Evolutionary conservation across 2,113 vertebrate species (phyloP), one percentile per base, ranked within the genome.

Genomic region (Apteryx owenii): DNA sequence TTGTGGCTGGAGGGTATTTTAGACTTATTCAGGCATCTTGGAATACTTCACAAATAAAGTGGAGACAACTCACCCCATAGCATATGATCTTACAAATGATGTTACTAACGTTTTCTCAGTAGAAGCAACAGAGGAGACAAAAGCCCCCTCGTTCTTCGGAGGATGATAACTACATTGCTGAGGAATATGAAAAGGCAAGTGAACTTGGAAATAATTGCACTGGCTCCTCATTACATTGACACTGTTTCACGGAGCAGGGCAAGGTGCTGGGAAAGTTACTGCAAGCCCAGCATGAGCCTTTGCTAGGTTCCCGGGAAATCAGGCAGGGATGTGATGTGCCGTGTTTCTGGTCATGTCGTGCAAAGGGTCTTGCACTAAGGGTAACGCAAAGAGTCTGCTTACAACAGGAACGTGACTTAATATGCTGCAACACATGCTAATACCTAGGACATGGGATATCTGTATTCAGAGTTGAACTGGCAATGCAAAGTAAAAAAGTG

Each of bases 31-130:
- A 93, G 79, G 69, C 80, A 77, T 85, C 85, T 93, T 1, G 0
- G n/a, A 81, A 68, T 83, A 89, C 40, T 91, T 92, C 58, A 78
- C 89, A 91, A 90, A 93, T 91, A 72, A 91, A 97, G 80, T 19
- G 87, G 76, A 95, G 68, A 70, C 85, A 88, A 83, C 54, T 88
- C 82, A 71, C 72, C 38, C 0, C 72, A 71, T 88, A 93, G 42
- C 50, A 75, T 48, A 60, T 23, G 62, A 15, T 83, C 72, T 68
- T 89, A 72, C 28, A 48, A 48, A 38, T 5, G 11, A 12, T 10
- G 10, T 53, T 92, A 50, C 28, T 89, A 84, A 65, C 13, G 25
- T 83, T 71, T 91, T 69, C 78, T 70, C 68, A 68, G 16, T 31
- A 78, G 14, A 69, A 77, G 22, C 1, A 2, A 48, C 3, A 23